Evolutionary conservation across 2,797 vertebrate species (phyloP).

Genomic region (Danio kyathit): DNA sequence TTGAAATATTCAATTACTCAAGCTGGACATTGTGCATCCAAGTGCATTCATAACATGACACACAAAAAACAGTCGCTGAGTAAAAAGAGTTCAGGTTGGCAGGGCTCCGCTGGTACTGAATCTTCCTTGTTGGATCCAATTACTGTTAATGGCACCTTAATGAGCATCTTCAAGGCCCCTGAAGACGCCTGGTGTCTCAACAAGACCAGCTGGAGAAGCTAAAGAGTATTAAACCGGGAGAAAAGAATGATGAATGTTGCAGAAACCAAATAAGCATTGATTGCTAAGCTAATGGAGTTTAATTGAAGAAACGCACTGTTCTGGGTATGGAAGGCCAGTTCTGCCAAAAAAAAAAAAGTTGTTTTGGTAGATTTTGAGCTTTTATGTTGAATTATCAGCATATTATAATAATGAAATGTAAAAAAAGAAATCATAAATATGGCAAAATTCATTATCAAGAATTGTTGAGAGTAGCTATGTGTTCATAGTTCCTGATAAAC

Average conservation of each 20-base stretch:
- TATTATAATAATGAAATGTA: too few species aligned
- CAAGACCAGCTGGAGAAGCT: constrained; percentile 15
- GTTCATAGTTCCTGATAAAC: too few species aligned
- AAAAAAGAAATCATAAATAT: too few species aligned
- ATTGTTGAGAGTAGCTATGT: too few species aligned
- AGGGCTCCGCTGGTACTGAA: constrained; percentile 35
- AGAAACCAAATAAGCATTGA: constrained; percentile 3
- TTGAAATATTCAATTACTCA: constrained; percentile 58
- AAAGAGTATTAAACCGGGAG: neutral
- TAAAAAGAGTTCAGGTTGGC: neutral
- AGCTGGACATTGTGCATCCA: constrained; percentile 45
- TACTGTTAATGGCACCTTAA: constrained; percentile 63
- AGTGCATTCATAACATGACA: constrained; percentile 37
- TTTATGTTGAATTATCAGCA: too few species aligned
- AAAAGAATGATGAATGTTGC: neutral
- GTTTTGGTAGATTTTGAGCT: neutral
- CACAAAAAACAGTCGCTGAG: neutral
- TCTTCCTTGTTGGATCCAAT: constrained; percentile 62
- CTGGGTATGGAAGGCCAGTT: neutral
- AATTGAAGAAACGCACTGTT: neutral
- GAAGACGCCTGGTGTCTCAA: constrained; percentile 36
- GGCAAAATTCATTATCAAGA: too few species aligned
- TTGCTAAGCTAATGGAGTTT: constrained; percentile 9
- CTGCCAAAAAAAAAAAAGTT: neutral
- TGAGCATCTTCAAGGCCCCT: constrained; percentile 29